Base-by-base conservation (phyloP, 1,140 invertebrate genomes). In the Telenomus remus region DNA sequence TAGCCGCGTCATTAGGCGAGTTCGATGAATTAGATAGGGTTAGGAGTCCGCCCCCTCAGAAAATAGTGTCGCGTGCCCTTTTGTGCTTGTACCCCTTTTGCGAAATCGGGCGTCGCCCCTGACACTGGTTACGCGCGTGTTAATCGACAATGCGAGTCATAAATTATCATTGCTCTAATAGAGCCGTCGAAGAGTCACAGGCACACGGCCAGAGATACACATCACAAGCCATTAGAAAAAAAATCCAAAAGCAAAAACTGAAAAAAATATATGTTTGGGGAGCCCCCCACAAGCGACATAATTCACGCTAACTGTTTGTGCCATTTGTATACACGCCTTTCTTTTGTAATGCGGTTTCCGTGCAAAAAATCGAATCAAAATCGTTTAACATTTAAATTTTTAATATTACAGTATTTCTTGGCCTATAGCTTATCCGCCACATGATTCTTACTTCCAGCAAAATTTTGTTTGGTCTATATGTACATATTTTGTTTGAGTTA, bases 91-190 rank as follows among this genome's bases (percentile, higher is more conserved):
- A 83, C 81, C 82, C 82, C 78, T 81, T 82, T 82, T 81, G 72
- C 61, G 11, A 64, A 50, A 54, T 65, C 64, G 44, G 11, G 56
- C 60, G 34, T 60, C 15, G 27, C 66, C 69, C 70, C 74, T 63
- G 72, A 66, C 65, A 76, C 80, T 76, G 69, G 79, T 87, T 83
- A 83, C 63, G 82, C 81, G 83, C 84, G 85, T 81, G 85, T 83
- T 87, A 87, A 87, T 87, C 82, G 84, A 86, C 87, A 87, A 87
- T 87, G 65, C 79, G 49, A 82, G 82, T 83, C 82, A 87, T 88
- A 88, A 88, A 88, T 88, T 88, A 87, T 86, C 82, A 54, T 66
- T 76, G 79, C 84, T 86, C 85, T 86, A 87, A 88, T 87, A 85
- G 85, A 88, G 84, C 80, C 82, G 81, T 87, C 79, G 54, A 68